Conservation (phyloP, 1,140 invertebrate species). For the Pogonognathellus flavescens region DNA sequence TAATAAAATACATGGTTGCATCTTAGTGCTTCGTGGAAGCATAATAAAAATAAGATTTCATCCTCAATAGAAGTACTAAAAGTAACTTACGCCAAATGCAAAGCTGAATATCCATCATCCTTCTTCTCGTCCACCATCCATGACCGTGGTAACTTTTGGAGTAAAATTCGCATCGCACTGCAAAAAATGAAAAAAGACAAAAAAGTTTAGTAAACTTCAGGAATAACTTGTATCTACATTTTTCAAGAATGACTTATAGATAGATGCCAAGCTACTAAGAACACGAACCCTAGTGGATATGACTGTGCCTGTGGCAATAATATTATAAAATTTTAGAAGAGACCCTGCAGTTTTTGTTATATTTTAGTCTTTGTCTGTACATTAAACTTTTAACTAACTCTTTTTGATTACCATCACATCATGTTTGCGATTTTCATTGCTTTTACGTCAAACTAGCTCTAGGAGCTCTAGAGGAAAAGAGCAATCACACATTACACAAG, state of each 20-base stretch:
- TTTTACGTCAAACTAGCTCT: neutral
- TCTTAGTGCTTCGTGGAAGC: neutral
- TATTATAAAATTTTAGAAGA: too few species aligned
- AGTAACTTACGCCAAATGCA: conserved; percentile 78
- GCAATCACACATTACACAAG: conserved; percentile 5
- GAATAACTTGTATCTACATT: neutral
- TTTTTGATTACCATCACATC: conserved; percentile 14
- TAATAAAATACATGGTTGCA: too few species aligned
- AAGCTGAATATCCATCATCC: conserved; percentile 89
- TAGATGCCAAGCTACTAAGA: neutral
- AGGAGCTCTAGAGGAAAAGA: neutral
- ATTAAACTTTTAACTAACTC: neutral
- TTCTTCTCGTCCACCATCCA: conserved; percentile 99
- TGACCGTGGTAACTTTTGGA: conserved; percentile 89
- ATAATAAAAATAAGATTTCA: neutral
- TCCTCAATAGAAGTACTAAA: neutral
- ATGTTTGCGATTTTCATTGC: conserved; percentile 39
- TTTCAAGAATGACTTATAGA: conserved; percentile 15
- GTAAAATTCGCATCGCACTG: conserved; percentile 95
- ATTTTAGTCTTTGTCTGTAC: too few species aligned
- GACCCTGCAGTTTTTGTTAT: too few species aligned
- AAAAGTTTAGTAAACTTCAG: conserved; percentile 35
- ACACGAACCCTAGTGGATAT: too few species aligned
- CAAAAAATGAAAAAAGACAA: conserved; percentile 69
- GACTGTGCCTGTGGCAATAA: too few species aligned